Base-by-base conservation (phyloP, 1,140 invertebrate genomes). In the Hermatobates lingyangjiaoensis region DNA sequence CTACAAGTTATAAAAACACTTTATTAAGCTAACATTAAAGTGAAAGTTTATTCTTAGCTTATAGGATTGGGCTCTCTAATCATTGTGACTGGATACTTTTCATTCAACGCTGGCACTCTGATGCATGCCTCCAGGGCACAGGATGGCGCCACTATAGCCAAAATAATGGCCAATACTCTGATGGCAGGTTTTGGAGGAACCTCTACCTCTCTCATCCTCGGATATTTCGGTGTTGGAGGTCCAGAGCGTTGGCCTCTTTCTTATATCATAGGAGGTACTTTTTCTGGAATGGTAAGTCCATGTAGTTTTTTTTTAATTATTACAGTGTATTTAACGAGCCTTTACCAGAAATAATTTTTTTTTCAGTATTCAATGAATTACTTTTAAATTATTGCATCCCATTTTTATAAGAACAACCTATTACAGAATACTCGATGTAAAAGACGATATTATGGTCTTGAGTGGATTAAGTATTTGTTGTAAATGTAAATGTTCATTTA, bases 31-130 rank as follows among this genome's bases (percentile, higher is more conserved):
- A n/a, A n/a, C n/a, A n/a, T n/a, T n/a, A n/a, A n/a, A n/a, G n/a
- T n/a, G n/a, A n/a, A n/a, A n/a, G n/a, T n/a, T n/a, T n/a, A n/a
- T n/a, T n/a, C n/a, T n/a, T 51, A 68, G 71, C 62, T 77, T 53
- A 66, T 72, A 12, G 71, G 71, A 28, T 55, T 75, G 21, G 74
- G 74, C 14, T 73, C 71, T 1, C 68, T 77, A 57, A 68, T 77
- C 47, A 63, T 77, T 3, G 64, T 75, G 50, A 71, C 74, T 50
- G 74, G 74, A 0, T 76, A 77, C 60, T 59, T 77, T 27, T 71
- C 74, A 0, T 77, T 77, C 63, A 77, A 77, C 58, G 74, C 72
- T 5, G 74, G 71, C 0, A 73, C 72, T 2, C 64, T 67, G 47
- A 64, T 66, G 0, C 59, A 63, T 51, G 72, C 76, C 28, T 62